A percentile compares a stretch with the other conserved stretches of the same genome.
Conservation (phyloP, 2,113 vertebrate species). For the Nettapus auritus region DNA sequence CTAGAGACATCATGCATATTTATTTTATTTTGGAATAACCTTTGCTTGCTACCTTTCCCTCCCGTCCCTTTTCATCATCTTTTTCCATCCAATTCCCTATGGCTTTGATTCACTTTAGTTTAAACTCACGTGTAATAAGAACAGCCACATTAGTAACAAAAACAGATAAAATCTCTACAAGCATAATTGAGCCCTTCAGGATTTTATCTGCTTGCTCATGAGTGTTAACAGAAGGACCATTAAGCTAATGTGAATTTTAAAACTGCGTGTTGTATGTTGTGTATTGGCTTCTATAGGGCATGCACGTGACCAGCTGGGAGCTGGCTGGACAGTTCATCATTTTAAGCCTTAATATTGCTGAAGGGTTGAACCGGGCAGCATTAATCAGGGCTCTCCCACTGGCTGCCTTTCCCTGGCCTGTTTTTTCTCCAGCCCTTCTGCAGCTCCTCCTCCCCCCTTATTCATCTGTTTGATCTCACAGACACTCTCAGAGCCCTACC, state of each 20-base stretch:
- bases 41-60: not conserved
- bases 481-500: not conserved
- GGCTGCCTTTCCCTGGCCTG: not conserved
- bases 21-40: not conserved
- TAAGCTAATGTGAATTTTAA: conserved; percentile 9
- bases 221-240: not conserved
- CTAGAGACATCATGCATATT: not conserved
- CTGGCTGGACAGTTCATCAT: not conserved
- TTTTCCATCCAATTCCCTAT: not conserved
- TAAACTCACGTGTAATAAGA: not conserved
- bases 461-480: not conserved
- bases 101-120: not conserved
- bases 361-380: not conserved
- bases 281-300: not conserved
- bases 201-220: not conserved
- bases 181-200: not conserved
- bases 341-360: not conserved
- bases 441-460: not conserved
- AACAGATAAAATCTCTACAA: not conserved
- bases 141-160: not conserved
- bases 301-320: not conserved
- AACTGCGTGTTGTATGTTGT: not conserved
- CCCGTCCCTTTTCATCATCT: not conserved
- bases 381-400: not conserved
- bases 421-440: not conserved